Percentiles rank a stretch among this genome's conserved stretches.
Evolutionary conservation across 1,140 invertebrate species (phyloP).

Genomic region (Spodoptera frugiperda): DNA sequence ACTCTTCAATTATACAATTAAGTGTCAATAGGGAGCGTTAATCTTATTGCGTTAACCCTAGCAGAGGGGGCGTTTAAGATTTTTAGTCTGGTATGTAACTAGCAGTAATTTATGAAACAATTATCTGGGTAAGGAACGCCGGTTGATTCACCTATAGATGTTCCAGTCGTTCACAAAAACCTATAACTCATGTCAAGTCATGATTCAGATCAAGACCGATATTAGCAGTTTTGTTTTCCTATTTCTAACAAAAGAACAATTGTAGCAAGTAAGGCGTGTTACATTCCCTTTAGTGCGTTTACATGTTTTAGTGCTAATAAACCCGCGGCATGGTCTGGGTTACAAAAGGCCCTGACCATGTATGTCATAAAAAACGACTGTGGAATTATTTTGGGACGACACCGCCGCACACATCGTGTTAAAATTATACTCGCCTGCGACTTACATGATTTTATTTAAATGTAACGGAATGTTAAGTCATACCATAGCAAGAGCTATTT

Average conservation of each 20-base stretch:
- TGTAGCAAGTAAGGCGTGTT: slow-evolving; percentile 7
- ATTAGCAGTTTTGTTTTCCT: background rate
- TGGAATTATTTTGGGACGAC: slow-evolving; percentile 6
- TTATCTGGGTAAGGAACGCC: background rate
- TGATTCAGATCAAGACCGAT: background rate
- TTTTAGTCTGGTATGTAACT: background rate
- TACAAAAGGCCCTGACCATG: slow-evolving; percentile 17
- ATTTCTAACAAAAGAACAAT: background rate
- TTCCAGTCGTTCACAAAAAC: background rate
- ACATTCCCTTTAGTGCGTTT: slow-evolving; percentile 10
- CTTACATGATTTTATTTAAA: background rate
- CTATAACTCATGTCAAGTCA: slow-evolving; percentile 16
- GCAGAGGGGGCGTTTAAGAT: background rate
- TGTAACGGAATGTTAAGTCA: too few species aligned
- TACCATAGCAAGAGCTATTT: too few species aligned
- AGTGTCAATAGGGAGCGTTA: slow-evolving; percentile 29
- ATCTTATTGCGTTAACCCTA: slow-evolving; percentile 32
- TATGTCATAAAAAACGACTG: slow-evolving; percentile 6
- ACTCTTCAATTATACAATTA: slow-evolving; percentile 40
- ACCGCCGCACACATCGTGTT: background rate
- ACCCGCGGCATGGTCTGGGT: slow-evolving; percentile 2
- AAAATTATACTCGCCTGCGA: background rate
- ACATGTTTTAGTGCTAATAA: slow-evolving; percentile 33
- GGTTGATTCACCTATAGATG: background rate
- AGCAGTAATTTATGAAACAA: background rate